Evolutionary conservation across 2,113 vertebrate genomes (phyloP).

Genomic region (Bos javanicus): DNA sequence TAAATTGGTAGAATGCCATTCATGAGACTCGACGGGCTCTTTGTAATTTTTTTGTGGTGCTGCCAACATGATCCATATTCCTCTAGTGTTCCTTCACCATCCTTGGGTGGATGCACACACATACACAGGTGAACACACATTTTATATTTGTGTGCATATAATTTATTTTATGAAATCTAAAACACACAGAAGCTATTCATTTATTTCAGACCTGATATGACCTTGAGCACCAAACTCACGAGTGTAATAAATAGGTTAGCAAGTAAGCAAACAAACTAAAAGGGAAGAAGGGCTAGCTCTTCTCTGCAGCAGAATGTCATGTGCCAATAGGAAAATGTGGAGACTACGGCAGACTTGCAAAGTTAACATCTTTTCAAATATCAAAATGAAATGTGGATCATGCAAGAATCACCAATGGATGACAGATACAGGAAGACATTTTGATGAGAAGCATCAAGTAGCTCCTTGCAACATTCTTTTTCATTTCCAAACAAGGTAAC

Average conservation of each 20-base stretch:
- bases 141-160: not conserved
- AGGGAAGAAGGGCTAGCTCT: not conserved
- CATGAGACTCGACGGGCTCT: not conserved
- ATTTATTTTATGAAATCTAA: not conserved
- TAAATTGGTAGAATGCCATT: not conserved
- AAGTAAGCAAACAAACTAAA: not conserved
- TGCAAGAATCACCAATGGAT: not conserved
- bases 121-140: too few relatives aligned
- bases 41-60: not conserved
- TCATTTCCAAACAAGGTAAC: not conserved
- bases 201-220: not conserved
- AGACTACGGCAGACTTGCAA: not conserved
- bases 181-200: not conserved
- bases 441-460: not conserved
- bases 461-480: not conserved
- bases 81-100: not conserved
- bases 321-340: accelerated
- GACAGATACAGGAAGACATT: not conserved
- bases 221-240: not conserved
- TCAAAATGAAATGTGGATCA: not conserved
- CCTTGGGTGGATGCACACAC: not conserved
- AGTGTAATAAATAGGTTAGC: too few relatives aligned
- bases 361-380: not conserved
- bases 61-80: accelerated
- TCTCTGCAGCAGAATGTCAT: not conserved